These are phyloP conservation scores for Plecturocebus donacophilus DNA, from an alignment of 2,113 vertebrate genomes.

Conservation along the genomic window DNA sequence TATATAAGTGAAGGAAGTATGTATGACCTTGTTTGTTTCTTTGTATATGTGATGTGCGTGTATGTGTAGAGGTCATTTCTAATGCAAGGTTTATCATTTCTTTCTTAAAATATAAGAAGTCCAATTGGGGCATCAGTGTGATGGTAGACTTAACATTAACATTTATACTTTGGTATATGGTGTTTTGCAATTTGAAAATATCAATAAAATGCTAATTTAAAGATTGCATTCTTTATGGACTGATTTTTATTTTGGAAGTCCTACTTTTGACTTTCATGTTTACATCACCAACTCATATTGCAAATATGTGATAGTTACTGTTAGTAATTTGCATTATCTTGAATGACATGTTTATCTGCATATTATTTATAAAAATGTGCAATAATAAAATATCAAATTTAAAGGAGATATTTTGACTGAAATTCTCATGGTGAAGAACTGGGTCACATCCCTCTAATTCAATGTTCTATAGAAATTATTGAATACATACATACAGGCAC, in stretches of 20 bases:
- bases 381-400: not conserved
- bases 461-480: not conserved
- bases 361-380: not conserved
- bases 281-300: not conserved
- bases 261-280: not conserved
- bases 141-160: not conserved
- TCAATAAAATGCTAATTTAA: not conserved
- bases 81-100: not conserved
- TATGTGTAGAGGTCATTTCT: not conserved
- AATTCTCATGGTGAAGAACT: not conserved
- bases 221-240: not conserved
- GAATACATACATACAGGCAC: not conserved
- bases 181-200: not conserved
- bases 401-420: not conserved
- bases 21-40: not conserved
- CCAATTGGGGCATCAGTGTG: not conserved
- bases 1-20: not conserved
- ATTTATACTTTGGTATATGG: not conserved
- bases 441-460: not conserved
- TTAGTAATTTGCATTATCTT: not conserved
- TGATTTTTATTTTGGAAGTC: not conserved
- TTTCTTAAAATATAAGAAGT: not conserved
- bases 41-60: not conserved
- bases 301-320: not conserved
- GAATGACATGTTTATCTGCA: not conserved